Base-by-base conservation (phyloP, 2,888 invertebrate genomes). In the Eilema griseolum region DNA sequence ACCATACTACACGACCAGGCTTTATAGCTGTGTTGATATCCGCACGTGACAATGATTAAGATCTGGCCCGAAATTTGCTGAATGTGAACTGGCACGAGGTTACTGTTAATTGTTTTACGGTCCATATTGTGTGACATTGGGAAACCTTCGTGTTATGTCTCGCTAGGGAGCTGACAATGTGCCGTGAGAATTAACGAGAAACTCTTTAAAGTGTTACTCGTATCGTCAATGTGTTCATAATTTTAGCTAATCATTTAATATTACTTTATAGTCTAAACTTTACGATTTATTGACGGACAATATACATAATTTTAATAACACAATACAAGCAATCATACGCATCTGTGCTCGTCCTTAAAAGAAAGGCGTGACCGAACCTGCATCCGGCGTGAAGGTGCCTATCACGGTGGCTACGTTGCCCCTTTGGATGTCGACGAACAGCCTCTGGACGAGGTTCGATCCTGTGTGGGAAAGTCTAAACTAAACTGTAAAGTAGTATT, bases 31-130 rank as follows among this genome's bases (percentile, higher is more conserved):
- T 26, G 66, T 63, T 61, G 66, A 76, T 70, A 62, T 67, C 71
- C 63, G 65, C 73, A 80, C 83, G 77, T 83, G 85, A 72, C 73
- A 71, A 20, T 20, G 81, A 84, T 83, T 75, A 61, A 31, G 67
- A 82, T 83, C 79, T 73, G 69, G 73, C 61, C 69, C 67, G 64
- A 80, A 76, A 72, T 76, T 73, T 66, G 76, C 73, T 67, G 33
- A 77, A 77, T 80, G 74, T 76, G 70, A 82, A 77, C 71, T 67
- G 61, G 75, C 70, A 72, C 77, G 68, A 74, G 77, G 75, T 81
- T 76, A 71, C 56, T 11, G 37, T 46, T 72, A 79, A 79, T 77
- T 77, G 73, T 73, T 79, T n/a, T 67, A 66, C 67, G 37, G 33
- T 31, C 65, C 46, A 67, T 28, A 61, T 62, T 10, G 20, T 61